Evolutionary conservation across 1,140 invertebrate species (phyloP).

Genomic region (Papilio polytes): DNA sequence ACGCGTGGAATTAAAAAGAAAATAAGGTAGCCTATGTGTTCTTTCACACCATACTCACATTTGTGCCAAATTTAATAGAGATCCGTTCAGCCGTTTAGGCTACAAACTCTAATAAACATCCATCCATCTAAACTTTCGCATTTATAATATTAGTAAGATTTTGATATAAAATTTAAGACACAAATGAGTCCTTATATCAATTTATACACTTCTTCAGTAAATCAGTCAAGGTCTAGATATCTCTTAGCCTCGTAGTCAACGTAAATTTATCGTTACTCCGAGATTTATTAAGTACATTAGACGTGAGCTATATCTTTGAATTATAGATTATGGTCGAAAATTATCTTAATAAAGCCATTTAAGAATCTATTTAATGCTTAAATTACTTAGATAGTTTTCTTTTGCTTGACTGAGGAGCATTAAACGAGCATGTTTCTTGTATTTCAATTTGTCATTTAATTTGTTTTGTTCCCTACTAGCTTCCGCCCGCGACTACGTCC

Average conservation of each 20-base stretch:
- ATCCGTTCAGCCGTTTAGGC: too few species aligned
- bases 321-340: background rate
- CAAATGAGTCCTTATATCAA: background rate
- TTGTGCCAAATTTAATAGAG: too few species aligned
- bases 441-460: background rate
- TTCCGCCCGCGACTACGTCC: too few species aligned
- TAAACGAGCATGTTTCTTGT: too few species aligned
- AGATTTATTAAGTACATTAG: conserved; percentile 21
- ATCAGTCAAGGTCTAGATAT: conserved; percentile 9
- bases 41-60: too few species aligned
- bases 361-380: background rate
- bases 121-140: too few species aligned
- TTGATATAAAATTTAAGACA: too few species aligned
- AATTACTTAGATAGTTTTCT: background rate
- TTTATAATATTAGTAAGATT: too few species aligned
- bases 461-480: background rate
- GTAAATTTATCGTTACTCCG: conserved; percentile 4
- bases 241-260: conserved; percentile 18
- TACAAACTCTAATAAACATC: too few species aligned
- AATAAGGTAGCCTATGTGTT: too few species aligned
- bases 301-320: background rate
- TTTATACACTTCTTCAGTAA: conserved; percentile 3
- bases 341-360: background rate
- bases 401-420: background rate
- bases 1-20: too few species aligned